Conservation (phyloP, 2,113 vertebrate species). For the Tylochromis polylepis region DNA sequence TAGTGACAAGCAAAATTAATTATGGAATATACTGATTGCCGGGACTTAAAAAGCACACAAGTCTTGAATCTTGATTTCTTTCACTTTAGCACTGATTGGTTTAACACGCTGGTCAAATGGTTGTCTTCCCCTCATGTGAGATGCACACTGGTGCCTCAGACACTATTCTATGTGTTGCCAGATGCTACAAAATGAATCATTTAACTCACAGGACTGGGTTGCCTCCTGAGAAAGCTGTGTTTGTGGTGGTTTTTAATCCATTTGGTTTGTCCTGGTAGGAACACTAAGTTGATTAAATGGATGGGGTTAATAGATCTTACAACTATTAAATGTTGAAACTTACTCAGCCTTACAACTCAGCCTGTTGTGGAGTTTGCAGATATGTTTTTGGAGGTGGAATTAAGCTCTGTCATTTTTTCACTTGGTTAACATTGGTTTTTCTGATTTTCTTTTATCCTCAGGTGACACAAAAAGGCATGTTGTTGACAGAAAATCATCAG, state of each 20-base stretch:
- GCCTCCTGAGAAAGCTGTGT: not conserved
- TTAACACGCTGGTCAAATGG: not conserved
- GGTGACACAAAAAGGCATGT: conserved; percentile 21
- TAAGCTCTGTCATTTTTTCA: not conserved
- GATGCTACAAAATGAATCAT: conserved; percentile 4
- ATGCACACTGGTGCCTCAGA: not conserved
- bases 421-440: not conserved
- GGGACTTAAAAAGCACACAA: not conserved
- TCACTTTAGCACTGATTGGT: not conserved
- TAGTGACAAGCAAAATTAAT: not conserved
- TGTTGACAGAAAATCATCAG: not conserved
- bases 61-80: not conserved
- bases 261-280: not conserved
- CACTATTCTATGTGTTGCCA: not conserved
- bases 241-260: not conserved
- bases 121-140: not conserved
- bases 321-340: not conserved
- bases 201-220: not conserved
- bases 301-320: not conserved
- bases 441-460: not conserved
- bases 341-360: not conserved
- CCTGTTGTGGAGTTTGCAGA: not conserved
- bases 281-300: not conserved
- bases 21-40: not conserved
- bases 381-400: not conserved